A percentile compares a stretch with the other conserved stretches of the same genome.
Evolutionary conservation across 2,113 vertebrate genomes (phyloP).

Genomic region (Peromyscus leucopus): DNA sequence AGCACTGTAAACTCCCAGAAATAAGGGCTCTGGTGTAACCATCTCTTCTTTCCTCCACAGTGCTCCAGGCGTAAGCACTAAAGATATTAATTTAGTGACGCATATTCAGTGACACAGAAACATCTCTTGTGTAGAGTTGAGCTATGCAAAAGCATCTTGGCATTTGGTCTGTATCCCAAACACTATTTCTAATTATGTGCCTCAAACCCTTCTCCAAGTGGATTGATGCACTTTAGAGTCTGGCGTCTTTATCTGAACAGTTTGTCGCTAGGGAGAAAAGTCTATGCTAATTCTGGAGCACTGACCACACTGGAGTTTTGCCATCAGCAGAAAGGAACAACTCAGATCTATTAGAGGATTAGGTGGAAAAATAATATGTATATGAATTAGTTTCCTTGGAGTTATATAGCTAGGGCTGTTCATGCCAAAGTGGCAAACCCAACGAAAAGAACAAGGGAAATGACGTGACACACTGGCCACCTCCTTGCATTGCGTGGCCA

Average conservation of each 20-base stretch:
- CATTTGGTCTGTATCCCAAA: not conserved
- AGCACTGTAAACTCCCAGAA: not conserved
- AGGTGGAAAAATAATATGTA: not conserved
- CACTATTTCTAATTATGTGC: not conserved
- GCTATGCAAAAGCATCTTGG: not conserved
- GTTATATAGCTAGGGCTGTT: not conserved
- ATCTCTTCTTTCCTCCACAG: not conserved
- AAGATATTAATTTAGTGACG: not conserved
- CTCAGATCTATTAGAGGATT: not conserved
- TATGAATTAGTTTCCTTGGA: not conserved
- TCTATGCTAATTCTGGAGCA: not conserved
- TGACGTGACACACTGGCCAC: not conserved
- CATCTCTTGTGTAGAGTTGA: not conserved
- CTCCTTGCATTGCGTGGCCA: not conserved
- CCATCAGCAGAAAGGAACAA: not conserved
- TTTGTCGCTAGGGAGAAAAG: not conserved
- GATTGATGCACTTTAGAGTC: not conserved
- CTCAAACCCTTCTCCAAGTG: slow-evolving; percentile 20
- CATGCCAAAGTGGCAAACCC: not conserved
- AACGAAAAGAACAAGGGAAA: not conserved
- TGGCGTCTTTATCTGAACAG: slow-evolving; percentile 2
- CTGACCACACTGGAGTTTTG: not conserved
- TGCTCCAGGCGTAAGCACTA: not conserved
- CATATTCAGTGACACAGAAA: not conserved
- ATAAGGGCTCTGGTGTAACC: not conserved